Conservation (phyloP, 2,797 vertebrate genomes). For the Xiphorhynchus erythropygius region DNA sequence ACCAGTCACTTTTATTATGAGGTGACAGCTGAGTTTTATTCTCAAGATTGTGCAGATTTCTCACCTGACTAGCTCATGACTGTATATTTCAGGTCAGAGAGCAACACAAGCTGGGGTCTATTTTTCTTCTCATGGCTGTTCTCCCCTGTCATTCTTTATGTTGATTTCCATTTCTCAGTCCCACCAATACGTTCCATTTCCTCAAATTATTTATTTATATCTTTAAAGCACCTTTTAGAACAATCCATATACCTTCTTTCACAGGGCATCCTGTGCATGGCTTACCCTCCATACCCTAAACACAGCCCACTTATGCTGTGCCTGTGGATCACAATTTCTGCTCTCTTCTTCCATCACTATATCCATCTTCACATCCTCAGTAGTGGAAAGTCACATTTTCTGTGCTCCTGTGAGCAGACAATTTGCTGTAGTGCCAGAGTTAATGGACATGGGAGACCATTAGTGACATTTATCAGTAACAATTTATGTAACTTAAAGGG, state of each 20-base stretch:
- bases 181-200: neutral
- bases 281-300: neutral
- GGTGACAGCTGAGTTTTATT: slow-evolving; percentile 22
- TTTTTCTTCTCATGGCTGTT: neutral
- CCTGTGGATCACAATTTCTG: neutral
- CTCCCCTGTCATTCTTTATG: neutral
- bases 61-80: neutral
- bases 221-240: neutral
- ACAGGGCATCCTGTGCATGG: neutral
- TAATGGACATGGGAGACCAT: neutral
- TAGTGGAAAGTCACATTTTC: neutral
- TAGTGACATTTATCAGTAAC: neutral
- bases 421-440: neutral
- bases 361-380: neutral
- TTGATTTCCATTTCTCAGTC: neutral
- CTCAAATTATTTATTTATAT: accelerated
- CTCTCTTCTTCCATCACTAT: neutral
- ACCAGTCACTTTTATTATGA: slow-evolving; percentile 1
- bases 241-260: neutral
- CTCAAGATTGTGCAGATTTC: slow-evolving; percentile 3
- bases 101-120: neutral
- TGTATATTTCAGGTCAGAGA: slow-evolving; percentile 13
- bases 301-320: neutral
- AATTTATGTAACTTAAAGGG: neutral
- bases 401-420: neutral